Evolutionary conservation across 2,797 vertebrate species (phyloP), one percentile per base, ranked within the genome.

Genomic region (Thripadectes ignobilis): DNA sequence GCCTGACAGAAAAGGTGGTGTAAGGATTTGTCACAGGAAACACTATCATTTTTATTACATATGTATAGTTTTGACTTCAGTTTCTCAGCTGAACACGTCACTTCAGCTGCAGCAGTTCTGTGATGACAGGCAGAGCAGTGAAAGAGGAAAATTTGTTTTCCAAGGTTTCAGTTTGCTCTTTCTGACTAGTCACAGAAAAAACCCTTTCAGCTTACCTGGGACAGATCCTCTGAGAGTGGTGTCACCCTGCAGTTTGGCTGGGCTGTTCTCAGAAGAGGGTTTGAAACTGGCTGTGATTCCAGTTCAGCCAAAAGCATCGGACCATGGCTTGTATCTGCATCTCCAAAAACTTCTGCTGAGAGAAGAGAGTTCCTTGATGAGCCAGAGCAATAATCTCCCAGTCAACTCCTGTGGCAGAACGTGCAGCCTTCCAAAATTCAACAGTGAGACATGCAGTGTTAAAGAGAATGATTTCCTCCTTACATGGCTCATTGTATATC

Each of bases 261-360:
- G 45, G 89, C 69, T 82, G 95, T 81, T 83, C 93, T 93, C 86
- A 91, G 93, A 83, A 91, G 88, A 84, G 93, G 23, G 27, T 72
- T 58, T 91, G 93, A 85, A 92, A 58, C 21, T 20, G 92, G 73
- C 14, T 92, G 92, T 1, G 69, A 73, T 19, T 96, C 97, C 85
- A 98, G 92, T 58, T 98, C 97, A 14, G 82, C 82, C 77, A 98
- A 59, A 93, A 96, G 94, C 97, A 98, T 93, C 4, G 97, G 98
- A 52, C 97, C 97, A 51, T 27, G 88, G 95, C 96, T 98, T 48
- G 29, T 73, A 91, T 91, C 95, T 30, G 89, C 93, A 73, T 89
- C 94, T 95, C 77, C 80, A 89, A 49, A 73, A 94, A 91, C 52
- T 93, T 69, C 83, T 97, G 97, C 98, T 97, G 58, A 62, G 80